Evolutionary conservation across 2,797 vertebrate species (phyloP).

Genomic region (Picus viridis): DNA sequence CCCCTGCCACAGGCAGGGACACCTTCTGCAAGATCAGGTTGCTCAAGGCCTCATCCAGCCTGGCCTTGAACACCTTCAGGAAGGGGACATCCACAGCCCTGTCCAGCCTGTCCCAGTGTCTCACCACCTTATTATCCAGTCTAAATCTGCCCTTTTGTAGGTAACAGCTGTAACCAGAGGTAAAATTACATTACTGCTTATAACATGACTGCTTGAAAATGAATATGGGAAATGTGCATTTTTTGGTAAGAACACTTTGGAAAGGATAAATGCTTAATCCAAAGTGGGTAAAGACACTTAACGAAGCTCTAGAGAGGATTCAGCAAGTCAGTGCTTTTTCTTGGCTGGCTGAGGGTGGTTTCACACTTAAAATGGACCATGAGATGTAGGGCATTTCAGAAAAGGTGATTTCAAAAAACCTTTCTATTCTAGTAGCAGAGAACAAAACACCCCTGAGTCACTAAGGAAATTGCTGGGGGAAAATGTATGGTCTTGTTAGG

Average conservation of each 20-base stretch:
- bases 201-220: background rate
- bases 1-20: too few relatives aligned
- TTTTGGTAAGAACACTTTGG: background rate
- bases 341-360: background rate
- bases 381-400: background rate
- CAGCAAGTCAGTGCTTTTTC: background rate
- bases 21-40: too few relatives aligned
- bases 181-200: background rate
- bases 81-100: too few relatives aligned
- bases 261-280: background rate
- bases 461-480: background rate
- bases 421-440: background rate
- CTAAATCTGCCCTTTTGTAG: too few relatives aligned
- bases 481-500: background rate
- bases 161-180: background rate
- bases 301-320: background rate
- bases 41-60: too few relatives aligned
- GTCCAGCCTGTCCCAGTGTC: too few relatives aligned
- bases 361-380: background rate
- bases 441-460: background rate
- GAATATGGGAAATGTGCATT: background rate
- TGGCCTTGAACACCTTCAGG: too few relatives aligned
- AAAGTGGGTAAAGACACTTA: background rate
- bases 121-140: too few relatives aligned
- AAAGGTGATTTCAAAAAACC: background rate